Percentiles rank a stretch among this genome's conserved stretches.
phyloP scores from a whole-genome alignment of 1,140 invertebrate species.

The Bicyclus anynana region DNA sequence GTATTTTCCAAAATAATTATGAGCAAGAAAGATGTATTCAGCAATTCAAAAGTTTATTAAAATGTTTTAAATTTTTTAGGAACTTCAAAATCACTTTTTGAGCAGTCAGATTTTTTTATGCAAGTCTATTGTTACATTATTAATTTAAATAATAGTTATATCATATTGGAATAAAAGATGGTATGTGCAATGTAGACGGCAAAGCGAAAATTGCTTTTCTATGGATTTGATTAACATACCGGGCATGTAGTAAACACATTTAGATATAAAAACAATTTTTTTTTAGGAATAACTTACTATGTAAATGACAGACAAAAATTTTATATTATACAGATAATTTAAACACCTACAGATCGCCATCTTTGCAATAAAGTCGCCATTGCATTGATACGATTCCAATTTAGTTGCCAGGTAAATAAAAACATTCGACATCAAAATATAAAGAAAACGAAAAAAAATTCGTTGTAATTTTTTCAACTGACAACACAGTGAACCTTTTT shows the following conservation, averaged over 20 bases:
- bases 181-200: too few species aligned
- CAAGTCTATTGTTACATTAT: not conserved
- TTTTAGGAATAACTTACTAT: too few species aligned
- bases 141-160: too few species aligned
- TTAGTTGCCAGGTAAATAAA: not conserved
- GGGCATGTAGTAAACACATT: too few species aligned
- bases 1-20: too few species aligned
- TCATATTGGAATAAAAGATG: too few species aligned
- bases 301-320: too few species aligned
- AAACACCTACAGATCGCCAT: not conserved
- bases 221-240: too few species aligned
- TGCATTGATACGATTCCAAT: not conserved
- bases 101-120: conserved; percentile 10
- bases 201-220: too few species aligned
- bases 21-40: too few species aligned
- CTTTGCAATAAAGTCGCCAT: not conserved
- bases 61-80: conserved; percentile 17
- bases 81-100: conserved; percentile 24
- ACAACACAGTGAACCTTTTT: not conserved
- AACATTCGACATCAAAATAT: not conserved
- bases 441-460: not conserved
- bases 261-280: too few species aligned
- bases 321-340: not conserved
- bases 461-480: not conserved
- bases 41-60: conserved; percentile 11